Percentiles rank a stretch among this genome's conserved stretches.
phyloP scores from a whole-genome alignment of 2,888 invertebrate genomes.

The Scaeva pyrastri region DNA sequence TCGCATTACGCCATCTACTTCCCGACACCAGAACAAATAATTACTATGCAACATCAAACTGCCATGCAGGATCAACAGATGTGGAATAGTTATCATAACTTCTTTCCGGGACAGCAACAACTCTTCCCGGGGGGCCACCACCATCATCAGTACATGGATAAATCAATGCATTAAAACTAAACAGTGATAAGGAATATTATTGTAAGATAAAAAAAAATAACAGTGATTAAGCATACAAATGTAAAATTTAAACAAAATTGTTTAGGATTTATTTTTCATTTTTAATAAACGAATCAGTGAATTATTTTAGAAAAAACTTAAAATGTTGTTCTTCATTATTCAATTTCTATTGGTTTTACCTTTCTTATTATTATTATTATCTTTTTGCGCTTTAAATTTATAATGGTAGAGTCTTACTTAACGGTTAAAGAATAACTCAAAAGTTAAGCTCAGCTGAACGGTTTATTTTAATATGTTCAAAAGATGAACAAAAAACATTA shows the following conservation, averaged over 20 bases:
- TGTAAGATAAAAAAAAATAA: not conserved
- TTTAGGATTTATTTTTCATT: not conserved
- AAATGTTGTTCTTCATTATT: too few relatives aligned
- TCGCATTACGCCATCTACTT: slow-evolving; percentile 79
- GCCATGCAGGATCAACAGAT: slow-evolving; percentile 39
- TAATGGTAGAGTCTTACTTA: too few relatives aligned
- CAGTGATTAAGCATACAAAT: not conserved
- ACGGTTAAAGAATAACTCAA: too few relatives aligned
- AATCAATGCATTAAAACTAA: slow-evolving; percentile 5
- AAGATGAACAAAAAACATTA: too few relatives aligned
- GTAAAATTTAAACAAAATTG: not conserved
- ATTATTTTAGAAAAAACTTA: too few relatives aligned
- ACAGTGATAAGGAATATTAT: not conserved
- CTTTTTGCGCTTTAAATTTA: too few relatives aligned
- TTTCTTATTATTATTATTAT: too few relatives aligned
- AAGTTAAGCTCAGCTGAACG: too few relatives aligned
- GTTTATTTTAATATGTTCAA: too few relatives aligned
- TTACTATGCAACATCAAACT: slow-evolving; percentile 48
- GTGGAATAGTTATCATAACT: slow-evolving; percentile 47
- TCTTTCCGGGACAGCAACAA: slow-evolving; percentile 44
- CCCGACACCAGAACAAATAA: slow-evolving; percentile 77
- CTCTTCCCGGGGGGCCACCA: not conserved
- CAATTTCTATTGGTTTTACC: too few relatives aligned
- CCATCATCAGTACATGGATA: slow-evolving; percentile 9
- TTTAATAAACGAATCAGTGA: not conserved